phyloP scores from a whole-genome alignment of 2,888 invertebrate genomes.

The Cinara cedri region DNA sequence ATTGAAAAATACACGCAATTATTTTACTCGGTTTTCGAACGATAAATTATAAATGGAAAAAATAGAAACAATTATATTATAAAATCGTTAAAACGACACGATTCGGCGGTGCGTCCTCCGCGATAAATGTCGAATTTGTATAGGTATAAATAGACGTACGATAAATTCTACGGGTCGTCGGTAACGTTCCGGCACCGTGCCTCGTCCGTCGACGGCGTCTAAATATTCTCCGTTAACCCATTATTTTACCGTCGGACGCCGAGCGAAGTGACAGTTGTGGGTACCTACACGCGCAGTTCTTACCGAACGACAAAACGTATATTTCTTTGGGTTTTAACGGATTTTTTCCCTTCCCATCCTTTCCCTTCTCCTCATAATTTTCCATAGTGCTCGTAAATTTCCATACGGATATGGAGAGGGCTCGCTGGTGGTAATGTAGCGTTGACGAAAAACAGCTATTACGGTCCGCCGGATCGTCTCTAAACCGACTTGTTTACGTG shows the following conservation, averaged over 20 bases:
- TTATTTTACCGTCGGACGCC: neutral
- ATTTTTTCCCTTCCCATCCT: too few species aligned
- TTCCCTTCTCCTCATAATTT: neutral
- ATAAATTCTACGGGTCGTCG: constrained; percentile 2
- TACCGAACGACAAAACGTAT: neutral
- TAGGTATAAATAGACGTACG: neutral
- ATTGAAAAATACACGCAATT: too few species aligned
- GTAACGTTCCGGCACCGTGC: neutral
- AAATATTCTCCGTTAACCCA: neutral
- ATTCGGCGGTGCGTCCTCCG: neutral
- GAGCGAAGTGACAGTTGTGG: too few species aligned
- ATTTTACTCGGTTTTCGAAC: too few species aligned
- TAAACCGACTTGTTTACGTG: neutral
- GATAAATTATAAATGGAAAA: too few species aligned
- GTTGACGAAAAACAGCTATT: neutral
- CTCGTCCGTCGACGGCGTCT: constrained; percentile 11
- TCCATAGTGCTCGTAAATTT: constrained; percentile 11
- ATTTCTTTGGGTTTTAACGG: neutral
- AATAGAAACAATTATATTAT: too few species aligned
- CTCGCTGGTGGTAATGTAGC: neutral
- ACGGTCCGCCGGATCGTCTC: neutral
- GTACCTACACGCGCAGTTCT: neutral
- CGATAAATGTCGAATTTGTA: neutral
- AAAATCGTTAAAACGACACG: neutral
- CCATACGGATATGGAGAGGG: neutral